phyloP scores from a whole-genome alignment of 2,888 invertebrate species.

The Eretmocerus hayati region DNA sequence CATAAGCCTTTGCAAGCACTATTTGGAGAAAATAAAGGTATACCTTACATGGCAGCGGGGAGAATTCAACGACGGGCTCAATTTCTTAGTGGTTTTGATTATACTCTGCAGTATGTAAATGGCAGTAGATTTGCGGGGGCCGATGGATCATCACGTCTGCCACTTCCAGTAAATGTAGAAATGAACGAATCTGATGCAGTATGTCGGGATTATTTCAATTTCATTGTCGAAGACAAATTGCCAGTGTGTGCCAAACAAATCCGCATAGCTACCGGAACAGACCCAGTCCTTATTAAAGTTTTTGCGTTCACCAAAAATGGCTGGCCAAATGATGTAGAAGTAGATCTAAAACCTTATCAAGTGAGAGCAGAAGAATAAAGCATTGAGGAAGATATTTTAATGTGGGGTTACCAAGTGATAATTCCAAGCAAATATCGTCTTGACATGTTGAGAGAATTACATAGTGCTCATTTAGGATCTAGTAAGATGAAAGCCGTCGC shows the following conservation, averaged over 20 bases:
- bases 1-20: conserved; percentile 33
- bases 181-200: background rate
- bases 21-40: conserved; percentile 32
- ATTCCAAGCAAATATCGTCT: conserved; percentile 16
- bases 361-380: conserved; percentile 7
- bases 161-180: background rate
- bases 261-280: conserved; percentile 1
- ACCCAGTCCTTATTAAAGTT: conserved; percentile 8
- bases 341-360: conserved; percentile 1
- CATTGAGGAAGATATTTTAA: conserved; percentile 13
- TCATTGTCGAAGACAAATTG: conserved; percentile 11
- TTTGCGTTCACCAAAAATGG: conserved; percentile 1
- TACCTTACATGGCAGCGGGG: conserved; percentile 35
- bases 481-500: conserved; percentile 28
- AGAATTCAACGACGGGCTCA: conserved; percentile 34
- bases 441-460: conserved; percentile 24
- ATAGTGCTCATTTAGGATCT: conserved; percentile 25
- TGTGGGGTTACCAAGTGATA: conserved; percentile 29
- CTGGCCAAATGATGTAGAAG: conserved; percentile 5
- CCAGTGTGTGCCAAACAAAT: conserved; percentile 12
- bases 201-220: conserved; percentile 19
- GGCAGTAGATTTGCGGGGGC: conserved; percentile 17
- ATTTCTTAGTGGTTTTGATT: conserved; percentile 24
- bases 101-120: conserved; percentile 23
- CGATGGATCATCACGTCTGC: conserved; percentile 21